These are phyloP conservation scores for Passerina amoena DNA, from an alignment of 2,113 vertebrate genomes.

Conservation along the genomic window DNA sequence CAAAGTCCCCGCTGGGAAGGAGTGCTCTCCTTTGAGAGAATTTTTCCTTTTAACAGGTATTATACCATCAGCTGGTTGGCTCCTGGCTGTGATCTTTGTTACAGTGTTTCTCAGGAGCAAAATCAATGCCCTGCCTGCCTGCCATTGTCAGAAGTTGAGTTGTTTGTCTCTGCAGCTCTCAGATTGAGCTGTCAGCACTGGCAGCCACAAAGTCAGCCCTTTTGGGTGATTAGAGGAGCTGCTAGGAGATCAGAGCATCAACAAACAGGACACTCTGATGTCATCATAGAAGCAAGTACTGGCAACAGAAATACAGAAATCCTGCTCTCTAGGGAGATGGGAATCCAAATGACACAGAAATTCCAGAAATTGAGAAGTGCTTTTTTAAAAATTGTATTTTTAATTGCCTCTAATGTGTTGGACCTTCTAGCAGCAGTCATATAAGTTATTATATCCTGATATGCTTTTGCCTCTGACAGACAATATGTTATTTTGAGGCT, in stretches of 20 bases:
- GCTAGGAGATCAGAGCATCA: rapidly evolving
- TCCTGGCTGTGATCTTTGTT: not conserved
- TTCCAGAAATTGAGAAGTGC: not conserved
- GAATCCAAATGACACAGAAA: not conserved
- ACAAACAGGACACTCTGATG: not conserved
- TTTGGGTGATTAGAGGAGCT: not conserved
- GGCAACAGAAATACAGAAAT: not conserved
- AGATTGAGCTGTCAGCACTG: not conserved
- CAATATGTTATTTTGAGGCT: not conserved
- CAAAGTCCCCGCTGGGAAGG: not conserved
- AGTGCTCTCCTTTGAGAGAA: not conserved
- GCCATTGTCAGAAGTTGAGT: not conserved
- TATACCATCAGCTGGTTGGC: not conserved
- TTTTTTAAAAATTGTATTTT: not conserved
- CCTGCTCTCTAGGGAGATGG: not conserved
- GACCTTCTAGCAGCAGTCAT: not conserved
- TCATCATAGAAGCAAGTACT: not conserved
- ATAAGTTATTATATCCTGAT: not conserved
- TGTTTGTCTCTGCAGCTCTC: not conserved
- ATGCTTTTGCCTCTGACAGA: not conserved
- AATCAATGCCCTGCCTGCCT: not conserved
- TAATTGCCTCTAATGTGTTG: not conserved
- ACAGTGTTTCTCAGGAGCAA: not conserved
- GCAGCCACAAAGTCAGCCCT: not conserved
- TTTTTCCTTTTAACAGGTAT: not conserved